Percentiles rank a stretch among this genome's conserved stretches.
Evolutionary conservation across 37 sponge, comb jelly and placozoan genomes (phyloP).

Genomic region (Crambe crambe): DNA sequence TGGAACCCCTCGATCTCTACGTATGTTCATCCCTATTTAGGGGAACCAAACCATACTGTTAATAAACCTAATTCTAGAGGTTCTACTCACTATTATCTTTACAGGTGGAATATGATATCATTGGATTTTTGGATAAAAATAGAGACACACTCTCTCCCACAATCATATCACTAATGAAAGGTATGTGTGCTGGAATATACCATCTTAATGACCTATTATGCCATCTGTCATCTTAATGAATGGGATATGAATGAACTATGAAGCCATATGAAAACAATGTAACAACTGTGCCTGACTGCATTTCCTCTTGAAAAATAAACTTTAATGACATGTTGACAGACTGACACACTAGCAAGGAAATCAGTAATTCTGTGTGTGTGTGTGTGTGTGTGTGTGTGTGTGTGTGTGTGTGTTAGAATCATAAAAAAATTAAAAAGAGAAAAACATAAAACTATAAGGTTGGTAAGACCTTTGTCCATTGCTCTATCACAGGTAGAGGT

Average conservation of each 20-base stretch:
- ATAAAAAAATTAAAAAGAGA: background rate
- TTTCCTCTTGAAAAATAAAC: no score
- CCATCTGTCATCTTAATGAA: no score
- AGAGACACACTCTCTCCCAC: constrained; percentile 66
- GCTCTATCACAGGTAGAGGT: no score
- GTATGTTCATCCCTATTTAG: no score
- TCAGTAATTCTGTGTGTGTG: background rate
- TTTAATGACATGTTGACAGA: no score
- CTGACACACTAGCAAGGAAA: background rate
- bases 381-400: background rate
- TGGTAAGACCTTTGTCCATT: no score
- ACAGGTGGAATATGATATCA: constrained; percentile 72
- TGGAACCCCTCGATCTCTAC: no score
- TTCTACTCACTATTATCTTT: background rate
- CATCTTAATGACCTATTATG: no score
- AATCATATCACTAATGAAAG: constrained; percentile 17
- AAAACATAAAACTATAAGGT: background rate
- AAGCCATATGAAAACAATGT: no score
- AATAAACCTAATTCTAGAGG: background rate
- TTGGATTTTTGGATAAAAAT: constrained; percentile 88
- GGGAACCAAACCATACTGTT: background rate
- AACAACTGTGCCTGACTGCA: no score
- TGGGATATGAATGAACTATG: no score
- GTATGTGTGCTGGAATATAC: constrained; percentile 14
- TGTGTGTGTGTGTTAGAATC: no score